phyloP scores from a whole-genome alignment of 2,888 invertebrate species.

The Fragum sueziense region DNA sequence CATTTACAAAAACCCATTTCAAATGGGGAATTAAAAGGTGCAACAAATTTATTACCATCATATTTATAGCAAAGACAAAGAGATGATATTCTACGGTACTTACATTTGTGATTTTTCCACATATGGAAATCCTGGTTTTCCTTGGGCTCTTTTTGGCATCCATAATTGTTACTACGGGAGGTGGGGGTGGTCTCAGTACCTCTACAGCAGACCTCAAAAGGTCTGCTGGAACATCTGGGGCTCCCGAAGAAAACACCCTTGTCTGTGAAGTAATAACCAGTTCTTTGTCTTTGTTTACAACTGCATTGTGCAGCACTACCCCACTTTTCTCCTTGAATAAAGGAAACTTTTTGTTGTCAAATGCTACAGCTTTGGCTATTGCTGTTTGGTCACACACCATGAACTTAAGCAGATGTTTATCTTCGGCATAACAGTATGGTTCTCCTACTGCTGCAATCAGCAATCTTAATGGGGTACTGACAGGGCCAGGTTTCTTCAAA shows the following conservation, averaged over 20 bases:
- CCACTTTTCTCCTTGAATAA: not conserved
- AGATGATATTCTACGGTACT: no score
- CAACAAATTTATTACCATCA: no score
- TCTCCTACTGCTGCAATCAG: not conserved
- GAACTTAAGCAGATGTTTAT: not conserved
- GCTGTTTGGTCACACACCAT: not conserved
- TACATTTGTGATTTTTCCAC: no score
- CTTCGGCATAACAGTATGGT: not conserved
- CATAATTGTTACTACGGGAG: no score
- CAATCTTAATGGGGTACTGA: not conserved
- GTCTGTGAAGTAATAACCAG: not conserved
- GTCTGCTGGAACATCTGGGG: not conserved
- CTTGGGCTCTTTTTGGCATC: no score
- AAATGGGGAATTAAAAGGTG: no score
- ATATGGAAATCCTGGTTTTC: no score
- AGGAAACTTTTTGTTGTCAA: not conserved
- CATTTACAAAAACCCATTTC: no score
- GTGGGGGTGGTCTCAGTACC: not conserved
- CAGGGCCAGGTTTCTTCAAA: no score
- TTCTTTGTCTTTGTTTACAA: not conserved
- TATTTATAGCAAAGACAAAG: no score
- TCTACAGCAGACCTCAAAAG: not conserved
- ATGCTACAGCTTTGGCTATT: not conserved
- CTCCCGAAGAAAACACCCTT: not conserved
- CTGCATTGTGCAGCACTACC: no score